Evolutionary conservation across 2,113 vertebrate species (phyloP), one percentile per base, ranked within the genome.

Genomic region (Pygoscelis antarcticus): DNA sequence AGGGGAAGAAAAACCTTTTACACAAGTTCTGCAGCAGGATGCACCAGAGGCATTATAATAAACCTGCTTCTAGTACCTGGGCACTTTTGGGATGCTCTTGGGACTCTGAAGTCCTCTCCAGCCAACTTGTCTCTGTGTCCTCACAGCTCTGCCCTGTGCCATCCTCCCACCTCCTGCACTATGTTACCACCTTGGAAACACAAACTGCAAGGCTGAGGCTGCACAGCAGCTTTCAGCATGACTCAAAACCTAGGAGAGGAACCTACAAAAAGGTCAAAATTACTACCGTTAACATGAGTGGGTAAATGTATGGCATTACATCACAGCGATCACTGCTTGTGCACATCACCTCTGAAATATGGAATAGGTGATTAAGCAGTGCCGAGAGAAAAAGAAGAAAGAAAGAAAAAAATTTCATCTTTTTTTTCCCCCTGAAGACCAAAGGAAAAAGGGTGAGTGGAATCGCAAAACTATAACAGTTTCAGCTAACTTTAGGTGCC

Each of bases 351-450:
- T 55, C 32, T 86, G 64, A 40, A 82, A 61, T 27, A 49, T 0
- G 7, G 14, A 82, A 17, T 4, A 71, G 20, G 25, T 16, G 17
- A 71, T 55, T 21, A 20, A 26, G 30, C 20, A 78, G 47, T 38
- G 26, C 14, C 34, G n/a, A 61, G 14, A 68, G 10, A 32, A 40
- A n/a, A 68, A 66, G 9, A 20, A 40, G 38, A 38, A 46, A 2
- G 18, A 58, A 29, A 23, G 6, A 12, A 38, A 10, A 20, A n/a
- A 15, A 13, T 8, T 6, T 34, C 20, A 22, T 21, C 55, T 14
- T 25, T 61, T 62, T 20, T 20, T 34, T 1, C 2, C 12, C 7
- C 5, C 3, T 2, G 1, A 75, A 36, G 7, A 62, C 11, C 4
- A 34, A 87, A 49, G 5, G 22, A 21, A 57, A 78, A 60, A 19